Base-by-base conservation (phyloP, 2,113 vertebrate species). In the Trochalopteron elliotii region DNA sequence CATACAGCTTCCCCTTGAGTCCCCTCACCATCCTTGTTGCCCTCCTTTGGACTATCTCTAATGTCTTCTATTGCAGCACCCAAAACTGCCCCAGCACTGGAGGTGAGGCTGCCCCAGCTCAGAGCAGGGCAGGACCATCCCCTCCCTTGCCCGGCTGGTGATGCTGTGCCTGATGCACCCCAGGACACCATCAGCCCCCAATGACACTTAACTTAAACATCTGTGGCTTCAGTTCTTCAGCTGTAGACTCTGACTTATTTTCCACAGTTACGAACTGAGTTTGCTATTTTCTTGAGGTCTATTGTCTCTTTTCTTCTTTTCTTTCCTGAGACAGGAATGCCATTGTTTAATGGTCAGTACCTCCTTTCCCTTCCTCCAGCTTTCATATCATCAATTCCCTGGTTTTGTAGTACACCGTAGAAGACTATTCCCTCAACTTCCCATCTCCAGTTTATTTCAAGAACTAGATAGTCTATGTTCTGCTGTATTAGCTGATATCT, bases 141-240 rank as follows among this genome's bases (percentile, higher is more conserved):
- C 37, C 31, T 37, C 44, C 17, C 31, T 44, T 65, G 6, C 12
- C 22, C 0, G 0, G 12, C 37, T 42, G 23, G 18, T 0, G 0
- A 7, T 52, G 44, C 31, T 74, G 52, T 15, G 37, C 44, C 37
- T 64, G 44, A 21, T 72, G 52, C 7, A 0, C 4, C 15, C 14
- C 45, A 45, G 60, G 52, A n/a, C 53, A 74, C 7, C 1, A 2
- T 24, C 9, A 8, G 15, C 23, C 12, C 23, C 45, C 25, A 63
- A 8, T 72, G n/a, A n/a, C 5, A 5, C 3, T 15, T 49, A 12
- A 37, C 15, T 59, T 70, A 60, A 83, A 76, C 44, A 35, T 68
- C 52, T 59, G 10, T 79, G 47, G 9, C 22, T 87, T 87, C 61
- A 50, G 33, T 59, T 93, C 56, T 60, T 35, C 8, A 42, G 6